These are phyloP conservation scores for Phaedon cochleariae DNA, from an alignment of 2,888 invertebrate species.

Conservation along the genomic window DNA sequence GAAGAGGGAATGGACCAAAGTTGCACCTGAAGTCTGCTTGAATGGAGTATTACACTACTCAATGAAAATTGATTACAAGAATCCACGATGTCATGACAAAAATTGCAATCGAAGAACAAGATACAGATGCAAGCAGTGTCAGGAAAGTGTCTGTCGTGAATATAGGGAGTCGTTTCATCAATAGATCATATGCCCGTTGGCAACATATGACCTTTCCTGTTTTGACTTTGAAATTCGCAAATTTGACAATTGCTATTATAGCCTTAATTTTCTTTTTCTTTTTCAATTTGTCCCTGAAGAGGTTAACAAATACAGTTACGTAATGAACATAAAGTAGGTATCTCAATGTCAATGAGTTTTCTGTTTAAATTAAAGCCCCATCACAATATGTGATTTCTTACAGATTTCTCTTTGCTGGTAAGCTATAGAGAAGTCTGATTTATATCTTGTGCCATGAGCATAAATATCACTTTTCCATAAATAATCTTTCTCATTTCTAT, in stretches of 20 bases:
- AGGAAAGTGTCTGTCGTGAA: conserved; percentile 24
- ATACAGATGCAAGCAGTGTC: conserved; percentile 17
- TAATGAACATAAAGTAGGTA: too few relatives aligned
- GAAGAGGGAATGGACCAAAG: conserved; percentile 28
- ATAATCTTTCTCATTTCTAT: too few relatives aligned
- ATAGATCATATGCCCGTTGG: conserved; percentile 12
- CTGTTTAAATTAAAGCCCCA: too few relatives aligned
- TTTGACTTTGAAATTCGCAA: not conserved
- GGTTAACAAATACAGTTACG: too few relatives aligned
- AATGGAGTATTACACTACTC: conserved; percentile 29
- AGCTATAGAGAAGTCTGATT: too few relatives aligned
- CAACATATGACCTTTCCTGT: conserved; percentile 16
- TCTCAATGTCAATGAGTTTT: too few relatives aligned
- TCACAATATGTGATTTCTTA: too few relatives aligned
- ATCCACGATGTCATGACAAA: conserved; percentile 28
- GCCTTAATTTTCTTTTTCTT: not conserved
- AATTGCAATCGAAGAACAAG: conserved; percentile 24
- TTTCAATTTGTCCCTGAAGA: too few relatives aligned
- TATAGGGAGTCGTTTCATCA: conserved; percentile 27
- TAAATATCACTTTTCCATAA: too few relatives aligned
- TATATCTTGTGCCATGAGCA: too few relatives aligned
- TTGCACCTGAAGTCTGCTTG: conserved; percentile 19
- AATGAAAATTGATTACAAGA: conserved; percentile 23
- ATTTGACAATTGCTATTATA: conserved; percentile 4
- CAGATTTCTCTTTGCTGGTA: too few relatives aligned